Conservation (phyloP, 53 echinoderm and acorn worm species). For the Actinopyga echinites region DNA sequence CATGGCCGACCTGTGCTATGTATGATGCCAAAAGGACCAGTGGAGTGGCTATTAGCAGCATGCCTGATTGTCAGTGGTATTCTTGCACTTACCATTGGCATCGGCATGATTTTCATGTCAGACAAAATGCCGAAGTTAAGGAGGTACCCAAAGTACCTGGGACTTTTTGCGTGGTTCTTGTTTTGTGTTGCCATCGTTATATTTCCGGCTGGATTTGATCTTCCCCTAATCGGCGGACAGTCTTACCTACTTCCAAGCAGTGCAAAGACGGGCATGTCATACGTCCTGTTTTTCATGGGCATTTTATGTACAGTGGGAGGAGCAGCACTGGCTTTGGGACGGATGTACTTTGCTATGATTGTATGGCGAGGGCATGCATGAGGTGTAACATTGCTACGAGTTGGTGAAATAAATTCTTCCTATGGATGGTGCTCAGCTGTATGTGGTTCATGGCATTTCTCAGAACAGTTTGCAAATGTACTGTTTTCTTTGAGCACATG, state of each 20-base stretch:
- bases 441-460: too few species aligned
- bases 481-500: too few species aligned
- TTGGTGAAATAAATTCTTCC: too few species aligned
- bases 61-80: conserved; percentile 79
- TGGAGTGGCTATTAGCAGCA: conserved; percentile 85
- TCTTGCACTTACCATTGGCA: conserved; percentile 67
- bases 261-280: conserved; percentile 92
- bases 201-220: conserved; percentile 92
- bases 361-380: conserved; percentile 81
- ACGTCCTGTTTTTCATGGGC: conserved; percentile 90
- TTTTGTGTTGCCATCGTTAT: conserved; percentile 96
- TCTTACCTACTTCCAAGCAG: conserved; percentile 87
- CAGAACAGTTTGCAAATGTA: too few species aligned
- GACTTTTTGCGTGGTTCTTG: conserved; percentile 79
- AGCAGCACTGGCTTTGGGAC: conserved; percentile 85
- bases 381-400: not conserved
- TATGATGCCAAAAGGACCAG: conserved; percentile 67
- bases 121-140: conserved; percentile 77
- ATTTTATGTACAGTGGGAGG: conserved; percentile 91
- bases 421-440: too few species aligned
- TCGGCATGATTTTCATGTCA: conserved; percentile 75
- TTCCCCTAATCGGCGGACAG: conserved; percentile 88
- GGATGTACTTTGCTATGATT: conserved; percentile 98
- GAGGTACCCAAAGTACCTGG: conserved; percentile 91
- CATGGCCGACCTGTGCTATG: conserved; percentile 86